Evolutionary conservation across 2,888 invertebrate species (phyloP), one percentile per base, ranked within the genome.

Genomic region (Meghimatium bilineatum): DNA sequence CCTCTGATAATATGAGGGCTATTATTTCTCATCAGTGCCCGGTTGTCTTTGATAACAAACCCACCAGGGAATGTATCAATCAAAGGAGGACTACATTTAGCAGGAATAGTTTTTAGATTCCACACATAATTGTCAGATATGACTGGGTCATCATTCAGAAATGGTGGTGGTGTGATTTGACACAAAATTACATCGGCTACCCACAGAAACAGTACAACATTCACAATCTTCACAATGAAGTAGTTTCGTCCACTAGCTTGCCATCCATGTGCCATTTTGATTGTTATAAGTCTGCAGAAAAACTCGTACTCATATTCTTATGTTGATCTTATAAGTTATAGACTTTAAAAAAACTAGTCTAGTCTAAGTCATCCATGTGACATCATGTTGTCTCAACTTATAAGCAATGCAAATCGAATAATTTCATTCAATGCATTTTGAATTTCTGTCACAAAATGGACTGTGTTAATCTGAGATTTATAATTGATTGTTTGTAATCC

Each of bases 41-140:
- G 86, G 56, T 81, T 87, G 12, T 88, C 86, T 23, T 76, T 75
- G 32, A 89, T 86, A 2, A 87, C 36, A 2, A 85, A 86, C 12
- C 89, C 89, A 60, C 75, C 85, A 8, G 86, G 85, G 56, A 87
- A 89, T 44, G 29, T 86, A 69, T 83, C 82, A 17, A 89, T 86
- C 10, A 80, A 56, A 2, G 92, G 92, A 63, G 90, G 87, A 34
- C 84, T 85, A 78, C 92, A 92, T 34, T 86, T 86, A 0, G 72
- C 38, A 17, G 92, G 91, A 12, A 90, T 87, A 60, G 90, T 88
- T 32, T 86, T 67, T 0, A 92, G 80, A 82, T 90, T 90, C 85
- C 90, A 92, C 23, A 92, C 86, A 12, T 88, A 88, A 12, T 90
- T 90, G 82, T 92, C 89, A 0, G 90, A 87, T 67, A 90, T 89